Base-by-base conservation (phyloP, 2,113 vertebrate genomes). In the Tringa solitaria region DNA sequence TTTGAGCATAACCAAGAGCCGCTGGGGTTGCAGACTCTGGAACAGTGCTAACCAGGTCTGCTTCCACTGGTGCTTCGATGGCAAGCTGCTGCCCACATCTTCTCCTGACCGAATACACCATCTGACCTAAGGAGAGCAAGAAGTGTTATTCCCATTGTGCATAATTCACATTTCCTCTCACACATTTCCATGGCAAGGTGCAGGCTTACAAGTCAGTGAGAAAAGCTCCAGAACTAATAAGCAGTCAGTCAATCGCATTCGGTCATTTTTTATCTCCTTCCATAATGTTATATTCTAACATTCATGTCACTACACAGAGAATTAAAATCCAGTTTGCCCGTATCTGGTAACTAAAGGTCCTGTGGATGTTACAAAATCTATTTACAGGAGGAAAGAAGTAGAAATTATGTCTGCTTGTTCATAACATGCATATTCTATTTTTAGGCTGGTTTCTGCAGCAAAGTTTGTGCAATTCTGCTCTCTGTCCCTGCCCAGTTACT, bases 11-110 rank as follows among this genome's bases (percentile, higher is more conserved):
- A 72, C 99, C 99, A 69, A 99, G 98, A 46, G 99, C 99, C 85
- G 99, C 99, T 21, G 99, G 99, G 1, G 99, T 99, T 7, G 99
- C 99, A 43, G 99, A 99, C 96, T 99, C 99, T 1, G 99, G 99
- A 77, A 99, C 99, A 6, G 99, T 99, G 98, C 99, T 99, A 94
- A 99, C 99, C 94, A 99, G 95, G 77, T 99, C 99, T 30, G 98
- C 99, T 64, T 99, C 98, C 86, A 99, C 99, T 0, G 99, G 99
- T 20, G 99, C 99, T 97, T 99, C 99, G 8, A 99, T 98, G 41
- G 99, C 99, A 64, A 99, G 97, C 97, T 99, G 99, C 87, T 98
- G 98, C 64, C 99, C 99, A 33, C 99, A 99, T 83, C 99, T 98
- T 79, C 98, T 99, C 87, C 99, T 98, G 61, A 99, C 99, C 2